Evolutionary conservation across 2,888 invertebrate genomes (phyloP).

Genomic region (Dicyrtoma fusca): DNA sequence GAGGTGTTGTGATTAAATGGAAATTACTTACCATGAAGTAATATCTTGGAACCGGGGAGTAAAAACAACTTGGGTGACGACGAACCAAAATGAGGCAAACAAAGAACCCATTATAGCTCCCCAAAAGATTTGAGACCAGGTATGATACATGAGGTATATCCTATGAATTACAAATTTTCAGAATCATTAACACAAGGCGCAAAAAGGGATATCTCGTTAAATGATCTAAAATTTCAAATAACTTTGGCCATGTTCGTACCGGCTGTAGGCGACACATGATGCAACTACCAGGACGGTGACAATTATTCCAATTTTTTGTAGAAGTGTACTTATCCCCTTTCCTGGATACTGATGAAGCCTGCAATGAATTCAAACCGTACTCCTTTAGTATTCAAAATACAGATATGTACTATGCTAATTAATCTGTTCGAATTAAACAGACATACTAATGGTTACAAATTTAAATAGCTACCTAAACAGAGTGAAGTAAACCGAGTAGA

Average conservation of each 20-base stretch:
- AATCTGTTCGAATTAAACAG: too few relatives aligned
- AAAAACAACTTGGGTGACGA: slow-evolving; percentile 74
- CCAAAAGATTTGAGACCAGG: slow-evolving; percentile 76
- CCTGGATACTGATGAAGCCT: slow-evolving; percentile 55
- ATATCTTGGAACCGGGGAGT: slow-evolving; percentile 84
- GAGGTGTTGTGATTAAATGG: too few relatives aligned
- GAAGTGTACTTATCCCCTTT: slow-evolving; percentile 48
- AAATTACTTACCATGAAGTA: slow-evolving; percentile 77
- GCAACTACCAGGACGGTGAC: slow-evolving; percentile 49
- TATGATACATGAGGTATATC: slow-evolving; percentile 86
- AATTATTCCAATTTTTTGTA: slow-evolving; percentile 55
- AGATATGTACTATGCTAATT: too few relatives aligned
- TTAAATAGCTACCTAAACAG: slow-evolving; percentile 72
- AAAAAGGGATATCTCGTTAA: too few relatives aligned
- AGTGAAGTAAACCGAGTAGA: slow-evolving; percentile 82
- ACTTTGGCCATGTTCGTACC: slow-evolving; percentile 43
- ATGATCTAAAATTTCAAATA: not conserved
- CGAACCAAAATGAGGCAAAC: slow-evolving; percentile 81
- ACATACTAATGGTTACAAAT: not conserved
- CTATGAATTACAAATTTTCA: slow-evolving; percentile 65
- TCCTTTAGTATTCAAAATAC: not conserved
- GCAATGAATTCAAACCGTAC: not conserved
- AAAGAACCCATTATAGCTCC: slow-evolving; percentile 75
- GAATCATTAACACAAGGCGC: too few relatives aligned
- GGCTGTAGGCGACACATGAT: slow-evolving; percentile 55